phyloP scores from a whole-genome alignment of 2,113 vertebrate genomes.

The Halcyon senegalensis region DNA sequence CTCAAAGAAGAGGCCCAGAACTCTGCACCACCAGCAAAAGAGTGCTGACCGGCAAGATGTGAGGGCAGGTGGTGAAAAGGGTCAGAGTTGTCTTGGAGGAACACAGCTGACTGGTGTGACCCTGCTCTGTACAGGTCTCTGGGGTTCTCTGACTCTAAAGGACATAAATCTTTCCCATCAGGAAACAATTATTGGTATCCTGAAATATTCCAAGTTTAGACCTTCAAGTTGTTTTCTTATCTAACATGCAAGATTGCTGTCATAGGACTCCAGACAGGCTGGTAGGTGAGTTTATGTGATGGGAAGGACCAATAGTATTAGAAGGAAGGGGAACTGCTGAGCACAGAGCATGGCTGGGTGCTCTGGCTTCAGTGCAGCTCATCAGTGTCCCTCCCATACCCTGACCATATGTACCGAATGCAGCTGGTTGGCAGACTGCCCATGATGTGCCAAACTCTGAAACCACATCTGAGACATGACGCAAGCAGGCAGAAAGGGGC shows the following conservation, averaged over 20 bases:
- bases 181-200: background rate
- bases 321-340: background rate
- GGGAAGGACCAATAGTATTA: background rate
- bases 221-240: background rate
- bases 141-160: background rate
- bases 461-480: background rate
- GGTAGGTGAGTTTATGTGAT: background rate
- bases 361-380: background rate
- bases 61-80: background rate
- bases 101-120: background rate
- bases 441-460: background rate
- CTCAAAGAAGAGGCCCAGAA: background rate
- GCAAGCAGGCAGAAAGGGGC: background rate
- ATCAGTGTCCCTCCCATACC: background rate
- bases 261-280: background rate
- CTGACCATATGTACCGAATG: background rate
- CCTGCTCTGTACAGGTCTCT: background rate
- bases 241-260: background rate
- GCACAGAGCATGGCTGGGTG: background rate
- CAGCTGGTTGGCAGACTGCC: background rate
- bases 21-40: background rate
- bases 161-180: background rate
- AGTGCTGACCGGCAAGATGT: background rate
- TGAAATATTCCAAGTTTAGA: background rate
- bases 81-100: background rate